These are phyloP conservation scores for Pipa parva DNA, from an alignment of 2,113 vertebrate genomes.

Conservation along the genomic window DNA sequence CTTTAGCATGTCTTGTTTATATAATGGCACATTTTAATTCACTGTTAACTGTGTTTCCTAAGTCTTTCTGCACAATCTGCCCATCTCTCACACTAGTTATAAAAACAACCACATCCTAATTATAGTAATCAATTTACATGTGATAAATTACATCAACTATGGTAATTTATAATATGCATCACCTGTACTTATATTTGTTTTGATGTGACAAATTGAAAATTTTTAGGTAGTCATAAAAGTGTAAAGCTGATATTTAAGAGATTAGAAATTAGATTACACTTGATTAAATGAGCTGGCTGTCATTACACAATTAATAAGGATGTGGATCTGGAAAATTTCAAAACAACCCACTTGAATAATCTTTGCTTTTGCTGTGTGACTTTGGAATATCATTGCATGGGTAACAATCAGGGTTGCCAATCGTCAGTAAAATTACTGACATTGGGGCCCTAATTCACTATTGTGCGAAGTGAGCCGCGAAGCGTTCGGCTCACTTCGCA, in stretches of 20 bases:
- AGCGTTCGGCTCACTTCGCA: no score
- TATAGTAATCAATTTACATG: slow-evolving; percentile 57
- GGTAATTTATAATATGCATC: slow-evolving; percentile 60
- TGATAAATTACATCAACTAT: slow-evolving; percentile 55
- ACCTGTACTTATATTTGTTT: slow-evolving; percentile 55
- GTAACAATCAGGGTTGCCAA: slow-evolving; percentile 21
- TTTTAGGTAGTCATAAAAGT: slow-evolving; percentile 53
- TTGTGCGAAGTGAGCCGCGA: no score
- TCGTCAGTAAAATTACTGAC: no score
- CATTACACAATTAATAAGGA: slow-evolving; percentile 48
- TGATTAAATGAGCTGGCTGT: slow-evolving; percentile 54
- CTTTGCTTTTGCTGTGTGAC: background rate
- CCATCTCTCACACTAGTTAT: slow-evolving; percentile 47
- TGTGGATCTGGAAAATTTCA: slow-evolving; percentile 47
- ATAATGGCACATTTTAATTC: slow-evolving; percentile 21
- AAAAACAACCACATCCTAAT: slow-evolving; percentile 53
- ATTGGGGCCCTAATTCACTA: no score
- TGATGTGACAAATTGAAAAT: slow-evolving; percentile 60
- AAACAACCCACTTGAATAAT: slow-evolving; percentile 2
- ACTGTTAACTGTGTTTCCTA: slow-evolving; percentile 25
- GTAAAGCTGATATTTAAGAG: slow-evolving; percentile 55
- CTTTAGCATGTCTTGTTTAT: slow-evolving; percentile 3
- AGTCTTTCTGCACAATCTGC: slow-evolving; percentile 45
- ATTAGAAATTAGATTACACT: slow-evolving; percentile 56
- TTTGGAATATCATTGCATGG: slow-evolving; percentile 6